A percentile compares a stretch with the other conserved stretches of the same genome.
Conservation (phyloP, 2,888 invertebrate species). For the Creontiades dilutus region DNA sequence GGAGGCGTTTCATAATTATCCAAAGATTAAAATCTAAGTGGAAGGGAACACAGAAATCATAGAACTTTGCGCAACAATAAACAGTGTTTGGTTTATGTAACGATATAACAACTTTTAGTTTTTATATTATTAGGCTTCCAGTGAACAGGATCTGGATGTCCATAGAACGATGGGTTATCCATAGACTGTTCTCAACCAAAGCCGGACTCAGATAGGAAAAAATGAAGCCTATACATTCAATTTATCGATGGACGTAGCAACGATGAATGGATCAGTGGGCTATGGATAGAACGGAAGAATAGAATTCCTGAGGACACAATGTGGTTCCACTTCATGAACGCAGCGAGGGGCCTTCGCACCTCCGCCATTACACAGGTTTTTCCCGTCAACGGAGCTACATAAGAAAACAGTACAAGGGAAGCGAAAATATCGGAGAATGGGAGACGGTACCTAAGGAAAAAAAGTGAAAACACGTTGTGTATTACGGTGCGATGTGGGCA, state of each 20-base stretch:
- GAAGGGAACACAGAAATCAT: too few species aligned
- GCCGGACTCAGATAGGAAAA: not conserved
- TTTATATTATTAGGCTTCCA: too few species aligned
- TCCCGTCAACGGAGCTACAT: not conserved
- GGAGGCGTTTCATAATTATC: too few species aligned
- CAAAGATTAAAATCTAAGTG: too few species aligned
- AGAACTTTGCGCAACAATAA: too few species aligned
- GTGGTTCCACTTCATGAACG: conserved; percentile 20
- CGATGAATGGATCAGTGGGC: not conserved
- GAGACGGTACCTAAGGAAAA: not conserved
- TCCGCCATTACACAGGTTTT: conserved; percentile 11
- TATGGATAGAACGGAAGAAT: not conserved
- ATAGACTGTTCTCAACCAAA: too few species aligned
- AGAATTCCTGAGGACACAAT: conserved; percentile 24
- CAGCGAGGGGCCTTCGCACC: conserved; percentile 23
- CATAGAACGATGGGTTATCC: too few species aligned
- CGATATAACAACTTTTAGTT: too few species aligned
- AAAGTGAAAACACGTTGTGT: not conserved
- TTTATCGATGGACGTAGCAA: not conserved
- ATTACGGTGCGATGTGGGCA: conserved; percentile 30
- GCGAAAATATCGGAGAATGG: conserved; percentile 33
- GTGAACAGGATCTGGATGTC: too few species aligned
- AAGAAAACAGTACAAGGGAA: conserved; percentile 24
- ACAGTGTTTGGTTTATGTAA: too few species aligned
- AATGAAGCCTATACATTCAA: not conserved